These are phyloP conservation scores for Drosophila maculinotata DNA, from an alignment of 2,888 invertebrate genomes.

Conservation along the genomic window DNA sequence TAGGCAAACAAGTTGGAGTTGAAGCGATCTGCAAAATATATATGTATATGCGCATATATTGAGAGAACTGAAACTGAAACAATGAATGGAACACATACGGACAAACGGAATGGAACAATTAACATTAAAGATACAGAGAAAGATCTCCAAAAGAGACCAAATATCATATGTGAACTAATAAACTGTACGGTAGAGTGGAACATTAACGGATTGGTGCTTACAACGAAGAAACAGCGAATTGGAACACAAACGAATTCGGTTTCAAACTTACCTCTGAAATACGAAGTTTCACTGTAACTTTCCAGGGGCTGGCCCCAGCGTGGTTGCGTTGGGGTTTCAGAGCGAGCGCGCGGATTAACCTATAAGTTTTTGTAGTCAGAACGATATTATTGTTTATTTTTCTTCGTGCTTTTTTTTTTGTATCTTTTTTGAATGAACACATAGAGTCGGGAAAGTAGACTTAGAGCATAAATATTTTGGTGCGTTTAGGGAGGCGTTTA, in stretches of 20 bases:
- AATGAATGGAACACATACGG: slow-evolving; percentile 8
- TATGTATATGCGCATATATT: slow-evolving; percentile 14
- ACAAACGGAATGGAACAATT: slow-evolving; percentile 20
- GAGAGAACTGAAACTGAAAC: not conserved
- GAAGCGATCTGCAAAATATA: slow-evolving; percentile 67
- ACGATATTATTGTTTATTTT: slow-evolving; percentile 60
- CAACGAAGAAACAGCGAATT: not conserved
- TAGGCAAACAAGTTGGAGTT: slow-evolving; percentile 49
- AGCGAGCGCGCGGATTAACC: slow-evolving; percentile 90
- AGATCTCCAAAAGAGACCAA: not conserved
- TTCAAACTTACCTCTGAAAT: slow-evolving; percentile 86
- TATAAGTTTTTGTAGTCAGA: slow-evolving; percentile 82
- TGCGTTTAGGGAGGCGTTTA: slow-evolving; percentile 61
- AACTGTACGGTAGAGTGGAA: too few relatives aligned
- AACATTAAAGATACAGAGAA: not conserved
- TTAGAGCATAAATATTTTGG: slow-evolving; percentile 55
- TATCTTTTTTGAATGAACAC: slow-evolving; percentile 68
- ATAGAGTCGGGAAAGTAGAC: slow-evolving; percentile 65
- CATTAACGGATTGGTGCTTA: not conserved
- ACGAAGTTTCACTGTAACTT: slow-evolving; percentile 86
- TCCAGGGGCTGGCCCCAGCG: slow-evolving; percentile 87
- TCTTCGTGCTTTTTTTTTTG: slow-evolving; percentile 7
- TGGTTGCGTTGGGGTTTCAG: slow-evolving; percentile 89
- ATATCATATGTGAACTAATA: too few relatives aligned
- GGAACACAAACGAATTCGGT: not conserved